These are phyloP conservation scores for Drosophila kuntzei DNA, from an alignment of 2,888 invertebrate species.

Conservation along the genomic window DNA sequence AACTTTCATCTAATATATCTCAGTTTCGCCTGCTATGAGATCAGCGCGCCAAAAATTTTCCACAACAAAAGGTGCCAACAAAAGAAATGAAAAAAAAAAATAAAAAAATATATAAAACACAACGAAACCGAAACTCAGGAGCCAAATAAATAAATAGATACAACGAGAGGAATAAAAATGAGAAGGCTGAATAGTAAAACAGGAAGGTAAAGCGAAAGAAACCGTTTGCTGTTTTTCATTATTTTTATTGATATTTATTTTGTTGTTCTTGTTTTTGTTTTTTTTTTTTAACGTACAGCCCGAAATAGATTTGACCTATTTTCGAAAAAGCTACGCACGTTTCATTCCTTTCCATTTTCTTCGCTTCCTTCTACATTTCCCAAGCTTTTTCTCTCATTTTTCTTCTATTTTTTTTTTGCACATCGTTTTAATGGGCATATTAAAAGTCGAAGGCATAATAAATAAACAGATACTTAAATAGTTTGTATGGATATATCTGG, in stretches of 20 bases:
- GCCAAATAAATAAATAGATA: constrained; percentile 37
- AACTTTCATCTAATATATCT: constrained; percentile 15
- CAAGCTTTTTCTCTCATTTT: constrained; percentile 12
- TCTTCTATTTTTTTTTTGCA: constrained; percentile 12
- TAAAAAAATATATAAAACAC: not conserved
- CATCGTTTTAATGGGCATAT: constrained; percentile 49
- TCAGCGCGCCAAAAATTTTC: constrained; percentile 67
- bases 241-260: constrained; percentile 46
- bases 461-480: constrained; percentile 31
- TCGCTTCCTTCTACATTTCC: constrained; percentile 14
- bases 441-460: constrained; percentile 35
- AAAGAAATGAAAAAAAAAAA: constrained; percentile 10
- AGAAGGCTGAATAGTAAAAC: constrained; percentile 14
- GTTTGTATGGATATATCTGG: constrained; percentile 3
- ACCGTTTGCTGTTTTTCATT: constrained; percentile 56
- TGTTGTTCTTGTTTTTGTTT: not conserved
- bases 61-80: constrained; percentile 57
- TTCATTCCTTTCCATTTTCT: constrained; percentile 43
- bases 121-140: constrained; percentile 41
- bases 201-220: constrained; percentile 38
- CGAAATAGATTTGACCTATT: constrained; percentile 78
- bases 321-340: constrained; percentile 60
- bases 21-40: constrained; percentile 44
- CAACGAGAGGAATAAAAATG: not conserved
- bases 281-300: constrained; percentile 45